A percentile compares a stretch with the other conserved stretches of the same genome.
These are phyloP conservation scores for Papilio helenus DNA, from an alignment of 1,140 invertebrate genomes.

Conservation along the genomic window DNA sequence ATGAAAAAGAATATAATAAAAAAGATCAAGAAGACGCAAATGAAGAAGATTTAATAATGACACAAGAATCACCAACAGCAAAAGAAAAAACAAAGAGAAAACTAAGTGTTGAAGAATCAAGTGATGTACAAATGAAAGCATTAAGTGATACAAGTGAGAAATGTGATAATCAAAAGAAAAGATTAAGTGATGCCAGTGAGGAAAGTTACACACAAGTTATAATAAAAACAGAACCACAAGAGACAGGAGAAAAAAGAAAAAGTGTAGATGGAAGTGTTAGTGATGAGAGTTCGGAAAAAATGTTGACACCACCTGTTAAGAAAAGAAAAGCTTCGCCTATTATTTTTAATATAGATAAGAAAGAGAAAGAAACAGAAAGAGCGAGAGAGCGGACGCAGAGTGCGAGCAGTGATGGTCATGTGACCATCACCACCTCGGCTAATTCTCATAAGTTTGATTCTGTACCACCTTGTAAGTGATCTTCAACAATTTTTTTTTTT, in stretches of 20 bases:
- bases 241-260: slow-evolving; percentile 42
- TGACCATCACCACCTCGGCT: slow-evolving; percentile 60
- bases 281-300: slow-evolving; percentile 37
- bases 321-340: slow-evolving; percentile 82
- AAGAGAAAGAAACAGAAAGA: slow-evolving; percentile 55
- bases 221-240: slow-evolving; percentile 53
- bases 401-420: slow-evolving; percentile 72
- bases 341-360: slow-evolving; percentile 79
- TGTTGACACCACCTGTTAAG: slow-evolving; percentile 51
- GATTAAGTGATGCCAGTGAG: slow-evolving; percentile 63
- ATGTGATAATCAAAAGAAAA: slow-evolving; percentile 49
- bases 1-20: slow-evolving; percentile 44
- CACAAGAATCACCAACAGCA: slow-evolving; percentile 35
- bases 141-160: slow-evolving; percentile 6
- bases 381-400: slow-evolving; percentile 67
- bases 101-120: slow-evolving; percentile 26
- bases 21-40: slow-evolving; percentile 55
- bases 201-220: slow-evolving; percentile 70
- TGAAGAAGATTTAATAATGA: slow-evolving; percentile 43
- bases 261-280: slow-evolving; percentile 40
- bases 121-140: slow-evolving; percentile 32
- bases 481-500: background rate
- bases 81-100: slow-evolving; percentile 26
- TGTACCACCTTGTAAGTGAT: slow-evolving; percentile 76
- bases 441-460: slow-evolving; percentile 77